These are phyloP conservation scores for Acropternis orthonyx DNA, from an alignment of 2,797 vertebrate species.

Conservation along the genomic window DNA sequence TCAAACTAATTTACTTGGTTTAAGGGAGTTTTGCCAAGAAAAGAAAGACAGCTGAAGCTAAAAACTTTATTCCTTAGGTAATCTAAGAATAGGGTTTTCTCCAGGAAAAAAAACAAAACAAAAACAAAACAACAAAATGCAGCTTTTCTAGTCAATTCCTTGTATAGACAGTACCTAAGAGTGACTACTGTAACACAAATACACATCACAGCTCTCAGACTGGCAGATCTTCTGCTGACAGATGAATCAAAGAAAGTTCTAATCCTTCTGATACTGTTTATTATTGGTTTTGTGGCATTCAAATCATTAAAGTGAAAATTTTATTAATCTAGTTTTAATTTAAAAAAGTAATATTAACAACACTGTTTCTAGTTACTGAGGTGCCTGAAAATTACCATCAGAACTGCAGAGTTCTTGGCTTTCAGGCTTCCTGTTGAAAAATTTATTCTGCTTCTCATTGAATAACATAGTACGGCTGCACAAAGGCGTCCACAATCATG, in stretches of 20 bases:
- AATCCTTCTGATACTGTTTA: background rate
- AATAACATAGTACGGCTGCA: background rate
- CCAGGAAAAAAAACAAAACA: background rate
- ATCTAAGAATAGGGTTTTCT: background rate
- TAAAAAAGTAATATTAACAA: background rate
- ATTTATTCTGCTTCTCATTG: background rate
- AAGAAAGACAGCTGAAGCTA: background rate
- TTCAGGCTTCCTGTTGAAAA: background rate
- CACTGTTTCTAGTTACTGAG: background rate
- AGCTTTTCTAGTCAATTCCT: background rate
- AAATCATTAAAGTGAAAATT: background rate
- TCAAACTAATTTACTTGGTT: background rate
- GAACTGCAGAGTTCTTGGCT: background rate
- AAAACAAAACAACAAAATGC: background rate
- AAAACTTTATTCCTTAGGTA: background rate
- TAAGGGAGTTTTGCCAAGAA: background rate
- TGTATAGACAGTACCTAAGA: background rate
- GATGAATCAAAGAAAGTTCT: background rate
- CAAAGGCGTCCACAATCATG: background rate
- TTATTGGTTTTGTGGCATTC: background rate
- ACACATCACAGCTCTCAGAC: background rate
- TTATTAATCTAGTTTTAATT: background rate
- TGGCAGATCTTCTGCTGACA: background rate
- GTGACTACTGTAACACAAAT: background rate
- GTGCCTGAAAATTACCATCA: background rate